Percentiles rank a stretch among this genome's conserved stretches.
Evolutionary conservation across 2,888 invertebrate genomes (phyloP).

Genomic region (Nymphalis urticae): DNA sequence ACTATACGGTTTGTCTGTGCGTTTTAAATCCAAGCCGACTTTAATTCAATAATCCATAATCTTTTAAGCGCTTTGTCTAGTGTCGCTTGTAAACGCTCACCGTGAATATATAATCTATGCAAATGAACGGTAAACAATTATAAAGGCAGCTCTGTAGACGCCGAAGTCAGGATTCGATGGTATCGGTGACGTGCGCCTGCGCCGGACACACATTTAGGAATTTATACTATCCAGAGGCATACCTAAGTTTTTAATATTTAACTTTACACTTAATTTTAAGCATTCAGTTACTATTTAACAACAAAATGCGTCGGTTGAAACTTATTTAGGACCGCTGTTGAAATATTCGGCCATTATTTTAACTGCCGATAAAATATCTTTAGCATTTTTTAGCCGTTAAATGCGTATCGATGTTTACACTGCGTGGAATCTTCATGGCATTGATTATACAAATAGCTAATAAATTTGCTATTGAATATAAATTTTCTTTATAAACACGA

Average conservation of each 20-base stretch:
- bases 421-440: constrained; percentile 1
- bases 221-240: not conserved
- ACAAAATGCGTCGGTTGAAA: not conserved
- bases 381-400: constrained; percentile 6
- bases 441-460: constrained; percentile 9
- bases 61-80: not conserved
- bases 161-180: not conserved
- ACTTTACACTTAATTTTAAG: not conserved
- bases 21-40: not conserved
- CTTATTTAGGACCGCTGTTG: not conserved
- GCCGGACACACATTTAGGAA: constrained; percentile 4
- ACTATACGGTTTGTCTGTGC: not conserved
- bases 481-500: constrained; percentile 1
- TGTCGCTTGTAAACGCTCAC: not conserved
- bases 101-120: not conserved
- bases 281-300: not conserved
- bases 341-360: constrained; percentile 8
- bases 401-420: constrained; percentile 7
- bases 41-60: constrained; percentile 8
- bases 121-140: constrained; percentile 8
- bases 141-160: not conserved
- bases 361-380: constrained; percentile 7
- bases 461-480: constrained; percentile 6
- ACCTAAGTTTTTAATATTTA: not conserved
- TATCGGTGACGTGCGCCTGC: not conserved